Evolutionary conservation across 2,113 vertebrate genomes (phyloP).

Genomic region (Phalacrocorax brasilianus): DNA sequence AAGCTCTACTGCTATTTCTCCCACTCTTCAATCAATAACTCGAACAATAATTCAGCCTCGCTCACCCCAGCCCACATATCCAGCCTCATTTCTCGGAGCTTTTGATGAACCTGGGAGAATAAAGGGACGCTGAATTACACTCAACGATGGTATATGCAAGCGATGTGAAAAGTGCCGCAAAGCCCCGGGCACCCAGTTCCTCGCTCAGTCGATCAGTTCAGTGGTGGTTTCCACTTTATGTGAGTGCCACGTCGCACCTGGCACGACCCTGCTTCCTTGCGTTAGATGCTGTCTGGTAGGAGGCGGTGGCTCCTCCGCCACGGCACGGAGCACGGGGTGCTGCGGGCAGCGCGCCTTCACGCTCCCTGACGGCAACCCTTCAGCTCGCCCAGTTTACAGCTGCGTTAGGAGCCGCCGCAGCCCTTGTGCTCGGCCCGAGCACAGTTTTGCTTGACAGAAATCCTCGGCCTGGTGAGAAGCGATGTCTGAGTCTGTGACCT

Average conservation of each 20-base stretch:
- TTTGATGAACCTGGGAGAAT: background rate
- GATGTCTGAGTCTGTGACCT: background rate
- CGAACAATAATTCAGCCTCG: background rate
- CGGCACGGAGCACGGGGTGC: background rate
- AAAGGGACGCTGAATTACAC: background rate
- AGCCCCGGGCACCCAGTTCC: background rate
- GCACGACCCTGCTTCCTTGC: background rate
- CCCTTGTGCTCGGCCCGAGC: background rate
- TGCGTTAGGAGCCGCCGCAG: rapidly evolving
- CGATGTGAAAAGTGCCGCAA: background rate
- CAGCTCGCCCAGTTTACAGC: background rate
- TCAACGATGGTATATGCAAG: rapidly evolving
- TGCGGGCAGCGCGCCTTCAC: background rate
- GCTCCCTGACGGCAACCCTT: background rate
- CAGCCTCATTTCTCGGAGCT: background rate
- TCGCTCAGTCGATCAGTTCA: rapidly evolving
- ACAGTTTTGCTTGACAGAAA: background rate
- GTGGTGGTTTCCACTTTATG: rapidly evolving
- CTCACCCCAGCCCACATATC: background rate
- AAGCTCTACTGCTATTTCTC: background rate
- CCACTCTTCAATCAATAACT: slow-evolving; percentile 22
- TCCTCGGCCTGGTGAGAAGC: rapidly evolving
- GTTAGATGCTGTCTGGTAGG: background rate
- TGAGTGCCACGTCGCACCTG: rapidly evolving
- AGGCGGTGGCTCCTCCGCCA: background rate